A percentile compares a stretch with the other conserved stretches of the same genome.
These are phyloP conservation scores for Lethrus apterus DNA, from an alignment of 1,140 invertebrate genomes.

Conservation along the genomic window DNA sequence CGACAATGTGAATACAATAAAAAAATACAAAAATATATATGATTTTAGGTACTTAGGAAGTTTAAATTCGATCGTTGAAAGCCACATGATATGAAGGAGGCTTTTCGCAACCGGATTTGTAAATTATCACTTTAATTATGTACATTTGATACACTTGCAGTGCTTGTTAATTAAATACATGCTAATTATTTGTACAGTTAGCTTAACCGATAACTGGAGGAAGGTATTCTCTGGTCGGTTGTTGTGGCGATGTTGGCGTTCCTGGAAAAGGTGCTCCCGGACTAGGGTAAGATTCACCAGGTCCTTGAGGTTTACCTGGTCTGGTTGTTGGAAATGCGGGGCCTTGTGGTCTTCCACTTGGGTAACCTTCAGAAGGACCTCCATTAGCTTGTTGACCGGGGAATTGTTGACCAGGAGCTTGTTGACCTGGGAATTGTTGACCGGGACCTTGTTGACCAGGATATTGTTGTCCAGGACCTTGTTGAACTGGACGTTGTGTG, in stretches of 20 bases:
- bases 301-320: constrained; percentile 22
- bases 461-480: constrained; percentile 9
- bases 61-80: no score
- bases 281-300: constrained; percentile 14
- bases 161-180: constrained; percentile 4
- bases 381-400: constrained; percentile 25
- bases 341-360: constrained; percentile 20
- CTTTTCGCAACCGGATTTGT: constrained; percentile 1
- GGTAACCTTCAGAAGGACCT: constrained; percentile 21
- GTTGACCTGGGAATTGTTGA: constrained; percentile 3
- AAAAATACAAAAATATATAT: not conserved
- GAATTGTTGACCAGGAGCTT: constrained; percentile 21
- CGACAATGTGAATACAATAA: constrained; percentile 5
- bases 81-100: no score
- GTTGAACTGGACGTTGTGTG: not conserved
- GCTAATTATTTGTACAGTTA: constrained; percentile 10
- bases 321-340: no score
- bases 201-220: constrained; percentile 38
- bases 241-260: constrained; percentile 34
- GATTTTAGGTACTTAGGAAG: no score
- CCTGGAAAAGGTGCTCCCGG: constrained; percentile 24
- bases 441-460: not conserved
- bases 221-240: constrained; percentile 49
- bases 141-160: constrained; percentile 7
- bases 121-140: constrained; percentile 3